Conservation (phyloP, 2,888 invertebrate species). For the Zaprionus lineosus region DNA sequence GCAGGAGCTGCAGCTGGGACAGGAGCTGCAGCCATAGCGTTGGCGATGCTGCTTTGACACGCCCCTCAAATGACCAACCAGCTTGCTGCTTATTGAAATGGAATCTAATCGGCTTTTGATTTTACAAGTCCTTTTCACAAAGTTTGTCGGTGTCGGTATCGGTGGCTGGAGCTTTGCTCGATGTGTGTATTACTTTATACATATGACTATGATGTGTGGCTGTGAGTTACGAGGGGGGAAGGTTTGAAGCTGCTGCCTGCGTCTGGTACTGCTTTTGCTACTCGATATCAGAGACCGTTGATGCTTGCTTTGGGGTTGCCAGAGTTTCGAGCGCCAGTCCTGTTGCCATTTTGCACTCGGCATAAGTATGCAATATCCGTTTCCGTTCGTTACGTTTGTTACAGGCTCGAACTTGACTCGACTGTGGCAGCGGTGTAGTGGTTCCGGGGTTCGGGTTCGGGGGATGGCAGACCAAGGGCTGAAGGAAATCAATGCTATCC, state of each 20-base stretch:
- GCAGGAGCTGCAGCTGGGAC: too few species aligned
- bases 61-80: slow-evolving; percentile 74
- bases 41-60: slow-evolving; percentile 21
- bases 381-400: slow-evolving; percentile 77
- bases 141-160: slow-evolving; percentile 62
- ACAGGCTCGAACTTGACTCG: slow-evolving; percentile 57
- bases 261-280: too few species aligned
- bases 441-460: background rate
- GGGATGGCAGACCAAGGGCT: slow-evolving; percentile 1
- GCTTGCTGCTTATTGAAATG: slow-evolving; percentile 75
- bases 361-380: slow-evolving; percentile 80
- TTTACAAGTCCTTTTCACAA: slow-evolving; percentile 77
- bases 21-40: background rate
- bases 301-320: slow-evolving; percentile 12
- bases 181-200: slow-evolving; percentile 30
- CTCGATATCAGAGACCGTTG: background rate
- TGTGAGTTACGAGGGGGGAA: background rate
- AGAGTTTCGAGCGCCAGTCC: slow-evolving; percentile 44
- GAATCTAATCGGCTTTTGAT: slow-evolving; percentile 80
- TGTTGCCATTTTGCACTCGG: slow-evolving; percentile 70
- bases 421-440: slow-evolving; percentile 1
- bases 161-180: slow-evolving; percentile 44
- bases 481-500: slow-evolving; percentile 34
- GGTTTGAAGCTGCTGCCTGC: too few species aligned
- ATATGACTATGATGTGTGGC: background rate